A percentile compares a stretch with the other conserved stretches of the same genome.
Evolutionary conservation across 2,113 vertebrate genomes (phyloP).

Genomic region (Chaetorhynchus papuensis): DNA sequence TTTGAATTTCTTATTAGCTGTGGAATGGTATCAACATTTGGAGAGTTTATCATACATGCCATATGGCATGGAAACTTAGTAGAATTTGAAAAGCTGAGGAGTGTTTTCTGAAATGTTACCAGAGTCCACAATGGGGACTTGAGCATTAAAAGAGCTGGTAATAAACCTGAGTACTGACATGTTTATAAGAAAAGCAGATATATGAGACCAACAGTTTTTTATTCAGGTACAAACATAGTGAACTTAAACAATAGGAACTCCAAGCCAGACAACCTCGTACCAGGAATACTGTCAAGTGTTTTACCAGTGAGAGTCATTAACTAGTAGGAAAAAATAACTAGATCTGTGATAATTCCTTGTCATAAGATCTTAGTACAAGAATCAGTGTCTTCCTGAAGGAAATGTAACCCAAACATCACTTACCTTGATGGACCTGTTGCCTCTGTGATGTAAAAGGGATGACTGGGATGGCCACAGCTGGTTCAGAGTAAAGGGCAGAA

Average conservation of each 20-base stretch:
- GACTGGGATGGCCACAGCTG: background rate
- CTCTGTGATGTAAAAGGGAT: background rate
- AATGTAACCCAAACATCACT: background rate
- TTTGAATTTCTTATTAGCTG: conserved; percentile 27
- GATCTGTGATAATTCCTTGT: background rate
- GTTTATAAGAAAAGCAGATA: background rate
- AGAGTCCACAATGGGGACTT: background rate
- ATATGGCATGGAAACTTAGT: background rate
- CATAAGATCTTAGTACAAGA: background rate
- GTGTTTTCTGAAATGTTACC: background rate
- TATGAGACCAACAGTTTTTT: background rate
- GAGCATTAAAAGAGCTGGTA: background rate
- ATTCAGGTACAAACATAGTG: background rate
- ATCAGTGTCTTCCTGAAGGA: background rate
- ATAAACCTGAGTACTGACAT: background rate
- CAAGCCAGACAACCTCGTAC: background rate
- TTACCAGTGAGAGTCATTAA: background rate
- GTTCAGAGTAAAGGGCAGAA: background rate
- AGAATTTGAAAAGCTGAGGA: background rate
- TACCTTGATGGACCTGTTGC: background rate
- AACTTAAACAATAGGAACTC: background rate
- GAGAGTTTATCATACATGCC: background rate
- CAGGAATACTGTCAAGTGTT: background rate
- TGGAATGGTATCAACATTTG: background rate
- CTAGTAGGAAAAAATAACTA: background rate